A percentile compares a stretch with the other conserved stretches of the same genome.
Conservation (phyloP, 1,140 invertebrate genomes). For the Zelostemma sp. region DNA sequence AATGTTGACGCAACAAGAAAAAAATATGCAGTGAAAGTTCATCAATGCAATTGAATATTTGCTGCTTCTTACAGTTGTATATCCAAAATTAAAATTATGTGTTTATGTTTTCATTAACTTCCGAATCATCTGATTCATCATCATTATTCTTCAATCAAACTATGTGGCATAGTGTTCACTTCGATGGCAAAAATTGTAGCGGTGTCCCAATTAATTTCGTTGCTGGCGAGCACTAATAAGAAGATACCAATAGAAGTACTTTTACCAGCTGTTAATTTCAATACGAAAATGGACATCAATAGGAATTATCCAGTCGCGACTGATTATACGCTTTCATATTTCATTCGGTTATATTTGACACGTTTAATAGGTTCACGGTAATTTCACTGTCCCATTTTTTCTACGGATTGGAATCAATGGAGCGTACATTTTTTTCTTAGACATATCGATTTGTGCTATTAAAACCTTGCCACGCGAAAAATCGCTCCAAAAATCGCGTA, state of each 20-base stretch:
- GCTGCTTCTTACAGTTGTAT: too few species aligned
- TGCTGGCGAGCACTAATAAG: too few species aligned
- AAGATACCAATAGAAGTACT: background rate
- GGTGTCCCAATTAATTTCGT: background rate
- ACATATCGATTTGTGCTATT: background rate
- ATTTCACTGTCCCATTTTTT: background rate
- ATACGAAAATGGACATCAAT: background rate
- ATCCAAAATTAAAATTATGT: too few species aligned
- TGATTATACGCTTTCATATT: constrained; percentile 4
- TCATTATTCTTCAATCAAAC: too few species aligned
- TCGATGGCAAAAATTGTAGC: background rate
- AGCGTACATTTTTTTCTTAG: background rate
- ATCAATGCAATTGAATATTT: too few species aligned
- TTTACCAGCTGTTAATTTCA: background rate
- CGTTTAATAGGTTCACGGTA: background rate
- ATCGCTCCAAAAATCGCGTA: too few species aligned
- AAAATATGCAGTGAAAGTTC: too few species aligned
- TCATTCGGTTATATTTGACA: constrained; percentile 1
- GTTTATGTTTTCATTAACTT: too few species aligned
- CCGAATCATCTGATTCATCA: too few species aligned
- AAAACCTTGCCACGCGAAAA: too few species aligned
- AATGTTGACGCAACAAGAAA: too few species aligned
- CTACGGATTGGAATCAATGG: too few species aligned
- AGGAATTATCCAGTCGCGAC: background rate
- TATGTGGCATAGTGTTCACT: background rate